Percentiles rank a stretch among this genome's conserved stretches.
Evolutionary conservation across 2,113 vertebrate species (phyloP).

Genomic region (Lepisosteus oculatus): DNA sequence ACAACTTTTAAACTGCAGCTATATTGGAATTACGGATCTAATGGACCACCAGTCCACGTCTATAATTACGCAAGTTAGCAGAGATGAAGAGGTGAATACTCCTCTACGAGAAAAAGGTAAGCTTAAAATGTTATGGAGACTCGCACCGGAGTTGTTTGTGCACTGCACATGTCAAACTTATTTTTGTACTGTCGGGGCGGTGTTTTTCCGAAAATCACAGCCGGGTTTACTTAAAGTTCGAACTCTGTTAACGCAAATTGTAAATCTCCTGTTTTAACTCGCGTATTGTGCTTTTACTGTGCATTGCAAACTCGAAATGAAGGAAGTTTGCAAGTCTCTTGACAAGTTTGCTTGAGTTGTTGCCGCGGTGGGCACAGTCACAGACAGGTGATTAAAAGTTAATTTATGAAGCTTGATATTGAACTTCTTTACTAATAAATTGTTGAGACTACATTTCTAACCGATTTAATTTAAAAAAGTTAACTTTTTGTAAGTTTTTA

Average conservation of each 20-base stretch:
- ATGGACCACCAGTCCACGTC: constrained; percentile 70
- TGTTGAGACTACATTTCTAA: no score
- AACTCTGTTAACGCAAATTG: background rate
- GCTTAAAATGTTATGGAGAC: constrained; percentile 39
- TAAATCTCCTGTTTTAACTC: background rate
- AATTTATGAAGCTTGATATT: no score
- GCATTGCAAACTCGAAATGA: background rate
- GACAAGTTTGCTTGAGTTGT: constrained; percentile 1
- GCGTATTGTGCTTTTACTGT: background rate
- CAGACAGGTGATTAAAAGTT: background rate
- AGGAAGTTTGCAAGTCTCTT: background rate
- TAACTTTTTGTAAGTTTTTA: no score
- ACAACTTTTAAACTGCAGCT: constrained; percentile 37
- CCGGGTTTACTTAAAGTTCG: background rate
- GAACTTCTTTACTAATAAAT: no score
- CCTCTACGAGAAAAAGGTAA: constrained; percentile 60
- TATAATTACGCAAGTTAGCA: constrained; percentile 71
- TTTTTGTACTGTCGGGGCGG: background rate
- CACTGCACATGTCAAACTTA: constrained; percentile 35
- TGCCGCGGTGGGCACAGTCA: background rate
- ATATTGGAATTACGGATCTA: constrained; percentile 51
- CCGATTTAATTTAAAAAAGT: no score
- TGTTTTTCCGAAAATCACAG: background rate
- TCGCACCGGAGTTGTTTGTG: constrained; percentile 20
- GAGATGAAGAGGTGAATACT: constrained; percentile 65